Conservation (phyloP, 2,113 vertebrate species). For the Mobula birostris region DNA sequence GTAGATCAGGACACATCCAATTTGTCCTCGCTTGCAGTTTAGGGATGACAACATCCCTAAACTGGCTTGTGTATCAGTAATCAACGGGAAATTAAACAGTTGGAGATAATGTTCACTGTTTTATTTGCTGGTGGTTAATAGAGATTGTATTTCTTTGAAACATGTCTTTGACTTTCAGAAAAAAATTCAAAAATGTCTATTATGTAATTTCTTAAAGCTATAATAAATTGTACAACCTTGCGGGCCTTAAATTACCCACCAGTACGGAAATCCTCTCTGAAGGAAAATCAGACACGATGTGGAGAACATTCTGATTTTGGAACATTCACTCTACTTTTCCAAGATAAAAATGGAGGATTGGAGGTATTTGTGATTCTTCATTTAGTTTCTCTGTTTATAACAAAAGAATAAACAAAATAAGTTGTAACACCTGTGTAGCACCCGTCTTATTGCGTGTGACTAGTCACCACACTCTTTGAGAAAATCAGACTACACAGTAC, state of each 20-base stretch:
- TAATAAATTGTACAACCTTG: constrained; percentile 48
- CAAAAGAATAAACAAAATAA: neutral
- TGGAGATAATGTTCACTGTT: neutral
- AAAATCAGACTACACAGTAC: no score
- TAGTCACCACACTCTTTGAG: no score
- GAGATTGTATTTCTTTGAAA: no score
- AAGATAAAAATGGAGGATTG: constrained; percentile 50
- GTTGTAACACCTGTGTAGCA: no score
- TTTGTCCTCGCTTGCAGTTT: no score
- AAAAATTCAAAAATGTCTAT: neutral
- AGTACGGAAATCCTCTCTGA: constrained; percentile 42
- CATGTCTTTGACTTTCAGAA: neutral
- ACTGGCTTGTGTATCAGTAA: no score
- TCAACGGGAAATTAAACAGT: neutral
- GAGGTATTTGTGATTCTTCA: constrained; percentile 48
- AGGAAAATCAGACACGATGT: constrained; percentile 58
- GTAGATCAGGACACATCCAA: no score
- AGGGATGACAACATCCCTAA: no score
- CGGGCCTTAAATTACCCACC: constrained; percentile 57
- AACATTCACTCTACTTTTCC: constrained; percentile 60
- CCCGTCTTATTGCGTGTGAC: no score
- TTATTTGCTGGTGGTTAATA: no score
- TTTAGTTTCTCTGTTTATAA: neutral
- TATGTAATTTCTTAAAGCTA: constrained; percentile 36
- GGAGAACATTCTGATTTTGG: constrained; percentile 65